Base-by-base conservation (phyloP, 2,888 invertebrate genomes). In the Caenorhabditis macrosperma region DNA sequence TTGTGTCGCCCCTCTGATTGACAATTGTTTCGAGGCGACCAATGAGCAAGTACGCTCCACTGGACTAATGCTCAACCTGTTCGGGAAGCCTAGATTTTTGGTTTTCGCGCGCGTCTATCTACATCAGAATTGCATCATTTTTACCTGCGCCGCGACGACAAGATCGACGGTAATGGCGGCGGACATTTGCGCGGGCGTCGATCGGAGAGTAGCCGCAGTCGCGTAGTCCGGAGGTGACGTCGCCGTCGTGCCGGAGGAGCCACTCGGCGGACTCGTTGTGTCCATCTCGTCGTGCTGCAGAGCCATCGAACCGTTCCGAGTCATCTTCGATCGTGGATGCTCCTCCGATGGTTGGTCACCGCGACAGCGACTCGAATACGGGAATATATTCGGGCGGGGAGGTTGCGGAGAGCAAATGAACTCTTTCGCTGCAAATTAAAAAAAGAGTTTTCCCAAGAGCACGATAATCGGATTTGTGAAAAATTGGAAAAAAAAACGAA, bases 181-280 rank as follows among this genome's bases (percentile, higher is more conserved):
- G 17, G 81, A 79, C 88, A 89, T 89, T 75, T 89, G 89, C 15
- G 81, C 74, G 20, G 86, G 85, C 20, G 89, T 89, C 7, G 89
- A 89, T 41, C 87, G 82, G n/a, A 89, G 81, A 17, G 85, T 82
- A 15, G 88, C 81, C 24, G 82, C 84, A n/a, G 84, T 75, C 46
- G 79, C 79, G 57, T 86, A 85, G 48, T 83, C 83, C 33, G 86
- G 86, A 46, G 86, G 86, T 26, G 82, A 64, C 30, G 81, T 17
- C 59, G 72, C 60, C 61, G 75, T 22, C 17, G 71, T 55, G 12
- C 54, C 64, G 38, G 24, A 15, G 35, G 63, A 63, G 12, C 77
- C 69, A 41, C 60, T 69, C 20, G 77, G 63, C 26, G 69, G 55
- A 22, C 55, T 61, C 17, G 68, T 76, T 30, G 77, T 69, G 68